Evolutionary conservation across 1,140 invertebrate species (phyloP).

Genomic region (Drosophila seguyi): DNA sequence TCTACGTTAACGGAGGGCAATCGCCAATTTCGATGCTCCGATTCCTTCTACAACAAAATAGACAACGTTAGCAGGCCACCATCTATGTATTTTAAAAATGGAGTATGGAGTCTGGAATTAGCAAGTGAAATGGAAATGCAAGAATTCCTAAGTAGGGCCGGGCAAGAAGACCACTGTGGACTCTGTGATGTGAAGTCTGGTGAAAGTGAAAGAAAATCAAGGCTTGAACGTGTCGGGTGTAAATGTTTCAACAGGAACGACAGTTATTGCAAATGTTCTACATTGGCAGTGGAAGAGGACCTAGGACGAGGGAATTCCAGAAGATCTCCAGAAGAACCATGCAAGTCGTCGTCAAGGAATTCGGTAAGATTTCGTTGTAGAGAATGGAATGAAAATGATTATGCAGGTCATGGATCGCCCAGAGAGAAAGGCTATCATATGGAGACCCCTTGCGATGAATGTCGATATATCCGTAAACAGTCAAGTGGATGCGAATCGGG

Average conservation of each 20-base stretch:
- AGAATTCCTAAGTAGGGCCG: neutral
- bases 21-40: neutral
- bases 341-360: neutral
- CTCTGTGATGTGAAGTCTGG: neutral
- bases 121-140: constrained; percentile 4
- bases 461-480: neutral
- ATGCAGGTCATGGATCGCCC: neutral
- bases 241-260: neutral
- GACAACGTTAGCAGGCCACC: constrained; percentile 45
- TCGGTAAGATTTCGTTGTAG: no score
- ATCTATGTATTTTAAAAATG: no score
- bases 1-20: neutral
- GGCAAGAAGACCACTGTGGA: neutral
- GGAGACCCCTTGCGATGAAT: neutral
- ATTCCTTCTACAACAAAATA: constrained; percentile 17
- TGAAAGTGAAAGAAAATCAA: neutral
- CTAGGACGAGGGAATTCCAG: no score
- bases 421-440: neutral
- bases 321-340: neutral
- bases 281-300: no score
- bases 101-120: neutral
- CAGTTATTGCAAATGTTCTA: neutral
- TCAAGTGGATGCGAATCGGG: neutral
- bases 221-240: neutral
- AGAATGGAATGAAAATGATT: neutral